These are phyloP conservation scores for Hippotragus niger DNA, from an alignment of 2,113 vertebrate genomes.

Conservation along the genomic window DNA sequence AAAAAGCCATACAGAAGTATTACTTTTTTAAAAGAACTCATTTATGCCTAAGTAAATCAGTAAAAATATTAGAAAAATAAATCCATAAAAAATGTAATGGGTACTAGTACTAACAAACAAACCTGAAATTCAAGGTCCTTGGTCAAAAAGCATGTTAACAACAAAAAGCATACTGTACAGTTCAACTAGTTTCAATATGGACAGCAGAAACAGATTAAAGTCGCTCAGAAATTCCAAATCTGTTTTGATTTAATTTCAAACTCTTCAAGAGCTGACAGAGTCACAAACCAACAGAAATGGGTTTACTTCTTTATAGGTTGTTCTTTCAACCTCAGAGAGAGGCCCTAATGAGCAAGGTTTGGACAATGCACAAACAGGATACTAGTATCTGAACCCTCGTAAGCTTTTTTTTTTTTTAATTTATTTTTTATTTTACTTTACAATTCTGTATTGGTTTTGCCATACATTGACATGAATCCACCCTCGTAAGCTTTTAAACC, in stretches of 20 bases:
- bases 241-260: conserved; percentile 1
- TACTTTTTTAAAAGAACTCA: background rate
- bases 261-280: background rate
- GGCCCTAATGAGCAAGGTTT: background rate
- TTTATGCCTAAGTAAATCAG: background rate
- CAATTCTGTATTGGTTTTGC: too few relatives aligned
- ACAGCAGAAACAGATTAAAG: background rate
- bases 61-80: conserved; percentile 38
- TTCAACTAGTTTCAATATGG: background rate
- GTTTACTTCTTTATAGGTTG: background rate
- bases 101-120: background rate
- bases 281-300: background rate
- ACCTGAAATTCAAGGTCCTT: background rate
- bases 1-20: background rate
- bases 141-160: background rate
- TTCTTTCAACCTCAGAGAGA: background rate
- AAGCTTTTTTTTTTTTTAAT: background rate
- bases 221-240: background rate
- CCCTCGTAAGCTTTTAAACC: background rate
- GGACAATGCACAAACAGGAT: background rate
- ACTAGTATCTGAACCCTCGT: background rate
- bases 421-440: too few relatives aligned
- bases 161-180: background rate
- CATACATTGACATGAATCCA: too few relatives aligned
- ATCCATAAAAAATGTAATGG: background rate